Evolutionary conservation across 2,888 invertebrate genomes (phyloP), one percentile per base, ranked within the genome.

Genomic region (Tenthredo amoena): DNA sequence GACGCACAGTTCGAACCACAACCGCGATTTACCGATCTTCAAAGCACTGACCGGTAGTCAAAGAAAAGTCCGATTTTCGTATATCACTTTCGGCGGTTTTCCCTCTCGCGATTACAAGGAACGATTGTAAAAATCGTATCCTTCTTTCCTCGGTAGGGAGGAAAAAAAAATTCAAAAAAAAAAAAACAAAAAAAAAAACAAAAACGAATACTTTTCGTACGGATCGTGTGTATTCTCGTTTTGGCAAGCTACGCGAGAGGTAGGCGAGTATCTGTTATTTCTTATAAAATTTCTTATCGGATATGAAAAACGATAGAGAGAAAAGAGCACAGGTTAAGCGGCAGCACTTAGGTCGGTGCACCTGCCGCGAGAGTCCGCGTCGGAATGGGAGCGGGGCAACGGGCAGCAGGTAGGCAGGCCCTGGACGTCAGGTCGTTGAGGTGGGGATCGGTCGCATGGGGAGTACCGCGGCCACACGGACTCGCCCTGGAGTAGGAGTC

Each of bases 321-420:
- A 86, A 55, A 55, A 86, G 79, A 83, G 72, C 82, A 55, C 82
- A 71, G 85, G 85, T 81, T 40, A 1, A 68, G 47, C 43, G 65
- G 92, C 91, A 89, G 91, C 92, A 92, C 91, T 91, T 90, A 89
- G 91, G 91, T 92, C 92, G 91, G 91, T 93, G 93, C 93, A 93
- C 93, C 93, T 93, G 93, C 93, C 93, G 93, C 92, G 93, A 92
- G 92, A 93, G 93, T 93, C 91, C 93, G 93, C 93, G 93, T 91
- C 91, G 93, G 92, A 93, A 93, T 93, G 93, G 93, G 92, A 92
- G 92, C 93, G 92, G 91, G 93, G 92, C 91, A 91, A 90, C 92
- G 93, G 92, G 92, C 91, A 92, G 93, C 93, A 93, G 93, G 93
- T 93, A 93, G 93, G 92, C 92, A 92, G 92, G 92, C 92, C 92